Base-by-base conservation (phyloP, 2,888 invertebrate species). In the Hofmannophila pseudospretella region DNA sequence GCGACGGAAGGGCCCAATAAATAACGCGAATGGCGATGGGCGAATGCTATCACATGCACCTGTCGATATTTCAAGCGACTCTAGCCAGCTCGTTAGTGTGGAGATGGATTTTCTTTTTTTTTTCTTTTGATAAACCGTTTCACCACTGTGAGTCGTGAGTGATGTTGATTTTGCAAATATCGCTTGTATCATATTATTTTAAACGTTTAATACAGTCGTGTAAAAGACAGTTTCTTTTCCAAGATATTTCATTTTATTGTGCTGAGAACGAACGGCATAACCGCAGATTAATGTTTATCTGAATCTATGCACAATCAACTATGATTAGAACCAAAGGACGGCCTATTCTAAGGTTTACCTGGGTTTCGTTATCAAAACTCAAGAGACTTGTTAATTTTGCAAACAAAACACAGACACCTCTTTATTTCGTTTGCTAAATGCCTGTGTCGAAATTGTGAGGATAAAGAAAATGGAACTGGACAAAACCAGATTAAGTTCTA, bases 41-140 rank as follows among this genome's bases (percentile, higher is more conserved):
- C 49, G 51, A 64, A 59, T 57, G 70, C 70, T 75, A 79, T 81
- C 78, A 78, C 61, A 64, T 75, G 75, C 80, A 81, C 76, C 80
- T 80, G 79, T 57, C 74, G 69, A 74, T 75, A 71, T 67, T 70
- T 75, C 66, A 74, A 63, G 62, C 56, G 51, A 42, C 38, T 32
- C 39, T 32, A 9, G 20, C 13, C 26, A 16, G 25, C 38, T 42
- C 30, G 35, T 34, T 41, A 54, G 40, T 51, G 45, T 62, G 67
- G 76, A 66, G 36, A 10, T 7, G 34, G 55, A 49, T 67, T 65
- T 45, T 54, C 34, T 34, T 37, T 45, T 54, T 35, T 32, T 38
- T 20, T 38, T 38, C 26, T 32, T 8, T n/a, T n/a, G n/a, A n/a
- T n/a, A n/a, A n/a, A n/a, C n/a, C n/a, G n/a, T n/a, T n/a, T n/a